phyloP scores from a whole-genome alignment of 1,140 invertebrate species.

The Eurosta solidaginis region DNA sequence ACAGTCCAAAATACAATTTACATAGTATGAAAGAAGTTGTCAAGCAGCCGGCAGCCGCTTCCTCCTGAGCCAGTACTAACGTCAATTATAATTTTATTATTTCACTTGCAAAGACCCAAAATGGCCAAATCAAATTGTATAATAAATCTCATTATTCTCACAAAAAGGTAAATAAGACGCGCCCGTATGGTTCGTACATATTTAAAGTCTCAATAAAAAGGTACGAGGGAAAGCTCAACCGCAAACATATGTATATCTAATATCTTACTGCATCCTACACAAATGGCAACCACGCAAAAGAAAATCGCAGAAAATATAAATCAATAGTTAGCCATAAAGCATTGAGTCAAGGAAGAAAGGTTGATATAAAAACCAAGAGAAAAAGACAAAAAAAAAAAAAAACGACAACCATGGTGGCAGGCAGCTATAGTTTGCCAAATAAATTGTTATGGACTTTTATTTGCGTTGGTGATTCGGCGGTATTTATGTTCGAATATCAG shows the following conservation, averaged over 20 bases:
- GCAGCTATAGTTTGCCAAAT: neutral
- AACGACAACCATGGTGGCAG: too few species aligned
- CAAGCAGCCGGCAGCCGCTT: neutral
- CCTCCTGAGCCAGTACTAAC: neutral
- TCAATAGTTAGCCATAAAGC: constrained; percentile 12
- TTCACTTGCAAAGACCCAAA: neutral
- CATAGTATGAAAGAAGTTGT: neutral
- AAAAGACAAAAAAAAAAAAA: neutral
- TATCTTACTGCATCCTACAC: neutral
- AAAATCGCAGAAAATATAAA: neutral
- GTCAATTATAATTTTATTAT: neutral
- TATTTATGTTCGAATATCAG: neutral
- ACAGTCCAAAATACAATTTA: too few species aligned
- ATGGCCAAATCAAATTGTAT: constrained; percentile 30
- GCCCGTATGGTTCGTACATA: too few species aligned
- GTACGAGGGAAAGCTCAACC: neutral
- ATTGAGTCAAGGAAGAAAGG: neutral
- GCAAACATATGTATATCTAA: too few species aligned
- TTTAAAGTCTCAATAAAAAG: neutral
- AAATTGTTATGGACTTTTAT: constrained; percentile 15
- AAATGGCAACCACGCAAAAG: neutral
- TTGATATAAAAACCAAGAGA: neutral
- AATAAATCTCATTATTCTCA: constrained; percentile 29
- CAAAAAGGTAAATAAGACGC: neutral
- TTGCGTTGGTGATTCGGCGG: too few species aligned